A percentile compares a stretch with the other conserved stretches of the same genome.
These are phyloP conservation scores for Dallia pectoralis DNA, from an alignment of 2,797 vertebrate genomes.

Conservation along the genomic window DNA sequence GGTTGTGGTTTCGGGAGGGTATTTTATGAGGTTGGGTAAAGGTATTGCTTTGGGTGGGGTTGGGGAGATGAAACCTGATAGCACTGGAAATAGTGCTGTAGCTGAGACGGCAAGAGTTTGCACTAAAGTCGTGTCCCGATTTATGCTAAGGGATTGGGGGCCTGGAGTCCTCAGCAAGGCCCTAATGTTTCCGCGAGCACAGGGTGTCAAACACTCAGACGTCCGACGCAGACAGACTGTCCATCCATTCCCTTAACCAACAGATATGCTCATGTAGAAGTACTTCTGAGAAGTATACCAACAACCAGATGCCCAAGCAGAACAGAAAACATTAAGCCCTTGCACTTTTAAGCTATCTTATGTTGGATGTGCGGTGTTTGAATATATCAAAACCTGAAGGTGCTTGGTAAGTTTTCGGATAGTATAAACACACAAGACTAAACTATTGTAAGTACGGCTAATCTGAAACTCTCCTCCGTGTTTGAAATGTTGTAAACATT, in stretches of 20 bases:
- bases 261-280: slow-evolving; percentile 58
- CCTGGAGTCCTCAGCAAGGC: slow-evolving; percentile 71
- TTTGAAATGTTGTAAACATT: slow-evolving; percentile 49
- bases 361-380: slow-evolving; percentile 52
- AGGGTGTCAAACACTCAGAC: slow-evolving; percentile 59
- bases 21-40: slow-evolving; percentile 26
- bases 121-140: slow-evolving; percentile 80
- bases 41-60: slow-evolving; percentile 65
- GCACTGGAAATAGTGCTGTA: slow-evolving; percentile 82
- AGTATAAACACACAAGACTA: slow-evolving; percentile 35
- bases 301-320: slow-evolving; percentile 66
- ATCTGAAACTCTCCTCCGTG: slow-evolving; percentile 35
- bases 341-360: slow-evolving; percentile 60
- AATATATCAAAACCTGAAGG: slow-evolving; percentile 46
- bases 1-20: slow-evolving; percentile 63
- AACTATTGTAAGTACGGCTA: slow-evolving; percentile 31
- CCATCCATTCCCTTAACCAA: slow-evolving; percentile 54
- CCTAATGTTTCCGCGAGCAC: slow-evolving; percentile 69
- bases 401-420: slow-evolving; percentile 52
- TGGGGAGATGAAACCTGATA: slow-evolving; percentile 75
- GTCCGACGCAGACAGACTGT: slow-evolving; percentile 60
- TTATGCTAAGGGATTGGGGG: slow-evolving; percentile 71
- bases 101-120: slow-evolving; percentile 82
- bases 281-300: slow-evolving; percentile 45
- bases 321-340: slow-evolving; percentile 50